Evolutionary conservation across 1,140 invertebrate genomes (phyloP), one percentile per base, ranked within the genome.

Genomic region (Zaprionus inermis): DNA sequence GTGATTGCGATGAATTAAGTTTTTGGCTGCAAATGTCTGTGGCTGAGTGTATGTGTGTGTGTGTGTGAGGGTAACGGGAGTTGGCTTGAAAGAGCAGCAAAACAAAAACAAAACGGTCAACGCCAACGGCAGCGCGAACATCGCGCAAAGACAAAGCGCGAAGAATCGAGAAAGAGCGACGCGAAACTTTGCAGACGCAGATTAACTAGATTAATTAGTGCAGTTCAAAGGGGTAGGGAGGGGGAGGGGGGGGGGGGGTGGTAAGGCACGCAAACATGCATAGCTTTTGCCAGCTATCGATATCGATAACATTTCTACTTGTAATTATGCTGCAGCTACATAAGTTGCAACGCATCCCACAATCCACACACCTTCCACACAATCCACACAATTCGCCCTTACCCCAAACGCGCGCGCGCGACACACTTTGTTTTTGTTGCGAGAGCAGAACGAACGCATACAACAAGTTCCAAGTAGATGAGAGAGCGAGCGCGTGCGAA

Each of bases 1-100:
- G 67, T 67, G 71, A 73, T 73, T 75, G 79, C 72, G 38, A 69
- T 74, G 67, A 74, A 74, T 70, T 74, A 70, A 70, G 55, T 64
- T 71, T 74, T 70, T 57, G 65, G 51, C 30, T 69, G 64, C 66
- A 38, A 38, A 38, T 52, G 32, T 36, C 14, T 44, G 22, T n/a
- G n/a, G n/a, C n/a, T n/a, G n/a, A n/a, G n/a, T 36, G 9, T 66
- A 5, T 38, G 14, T 58, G 22, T 44, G 52, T 55, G 28, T 51
- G 30, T n/a, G 7, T 52, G 41, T 65, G 36, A 55, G 49, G 66
- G 67, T 71, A 75, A 75, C 72, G 72, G 72, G 46, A 75, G 58
- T 75, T 71, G 24, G 36, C 69, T 57, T 56, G 66, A 70, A 74
- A 20, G 34, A 66, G 46, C 54, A 52, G 7, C 11, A 20, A 16